Conservation (phyloP, 2,797 vertebrate species). For the Enteromius trimaculatus region DNA sequence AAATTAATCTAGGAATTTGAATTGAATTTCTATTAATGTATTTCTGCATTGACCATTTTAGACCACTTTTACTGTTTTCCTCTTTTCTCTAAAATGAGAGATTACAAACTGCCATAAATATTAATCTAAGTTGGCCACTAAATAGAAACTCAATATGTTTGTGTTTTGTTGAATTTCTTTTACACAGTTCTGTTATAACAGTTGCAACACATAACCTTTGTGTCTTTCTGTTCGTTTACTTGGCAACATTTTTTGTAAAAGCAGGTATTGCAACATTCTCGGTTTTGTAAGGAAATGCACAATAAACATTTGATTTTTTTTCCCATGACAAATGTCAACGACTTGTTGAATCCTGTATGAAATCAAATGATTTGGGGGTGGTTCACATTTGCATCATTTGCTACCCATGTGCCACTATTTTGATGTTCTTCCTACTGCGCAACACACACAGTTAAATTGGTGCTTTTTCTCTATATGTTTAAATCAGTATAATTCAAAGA, state of each 20-base stretch:
- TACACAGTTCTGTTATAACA: background rate
- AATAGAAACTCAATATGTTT: no score
- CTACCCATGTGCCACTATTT: background rate
- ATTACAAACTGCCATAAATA: background rate
- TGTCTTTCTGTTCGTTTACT: constrained; percentile 8
- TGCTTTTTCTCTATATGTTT: background rate
- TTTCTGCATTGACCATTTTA: constrained; percentile 8
- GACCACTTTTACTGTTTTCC: background rate
- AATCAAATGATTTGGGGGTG: background rate
- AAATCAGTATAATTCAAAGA: background rate
- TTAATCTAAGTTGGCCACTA: background rate
- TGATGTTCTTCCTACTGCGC: background rate
- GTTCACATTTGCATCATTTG: background rate
- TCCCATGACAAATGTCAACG: background rate
- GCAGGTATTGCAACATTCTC: background rate
- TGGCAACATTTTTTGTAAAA: constrained; percentile 4
- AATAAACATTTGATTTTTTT: constrained; percentile 51
- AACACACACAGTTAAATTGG: background rate
- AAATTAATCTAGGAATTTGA: background rate
- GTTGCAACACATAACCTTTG: background rate
- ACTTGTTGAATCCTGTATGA: background rate
- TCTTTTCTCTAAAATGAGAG: background rate
- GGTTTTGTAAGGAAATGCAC: constrained; percentile 15
- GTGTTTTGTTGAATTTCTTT: background rate
- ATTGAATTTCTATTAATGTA: background rate